A percentile compares a stretch with the other conserved stretches of the same genome.
Conservation (phyloP, 2,113 vertebrate species). For the Strix uralensis region DNA sequence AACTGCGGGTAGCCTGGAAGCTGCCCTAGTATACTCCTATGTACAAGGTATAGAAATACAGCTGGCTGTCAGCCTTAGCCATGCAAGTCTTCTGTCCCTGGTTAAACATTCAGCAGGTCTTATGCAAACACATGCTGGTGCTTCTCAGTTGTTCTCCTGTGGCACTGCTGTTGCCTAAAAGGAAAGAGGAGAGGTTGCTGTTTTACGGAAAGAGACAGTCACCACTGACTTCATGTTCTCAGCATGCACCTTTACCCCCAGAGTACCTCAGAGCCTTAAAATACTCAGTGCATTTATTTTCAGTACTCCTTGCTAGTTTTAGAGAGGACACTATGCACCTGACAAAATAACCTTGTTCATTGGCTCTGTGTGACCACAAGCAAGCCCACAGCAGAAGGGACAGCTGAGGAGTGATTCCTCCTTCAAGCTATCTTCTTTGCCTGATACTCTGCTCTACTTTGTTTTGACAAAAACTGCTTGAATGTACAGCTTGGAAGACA, state of each 20-base stretch:
- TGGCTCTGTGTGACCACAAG: neutral
- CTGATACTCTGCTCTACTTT: fast-evolving
- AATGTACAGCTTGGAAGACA: neutral
- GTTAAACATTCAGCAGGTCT: conserved; percentile 40
- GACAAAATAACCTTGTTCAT: neutral
- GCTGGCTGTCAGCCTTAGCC: neutral
- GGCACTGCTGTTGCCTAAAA: conserved; percentile 78
- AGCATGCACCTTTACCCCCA: neutral
- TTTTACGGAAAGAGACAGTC: neutral
- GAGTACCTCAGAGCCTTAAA: neutral
- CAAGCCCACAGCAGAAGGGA: neutral
- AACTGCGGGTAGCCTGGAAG: neutral
- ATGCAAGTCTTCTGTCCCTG: neutral
- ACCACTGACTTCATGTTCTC: neutral
- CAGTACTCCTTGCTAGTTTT: neutral
- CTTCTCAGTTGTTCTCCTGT: conserved; percentile 90
- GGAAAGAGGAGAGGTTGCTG: neutral
- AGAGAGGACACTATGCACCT: neutral
- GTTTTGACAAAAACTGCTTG: neutral
- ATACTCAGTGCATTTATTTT: neutral
- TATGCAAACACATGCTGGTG: neutral
- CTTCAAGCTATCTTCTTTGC: neutral
- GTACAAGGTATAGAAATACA: conserved; percentile 12
- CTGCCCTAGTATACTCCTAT: conserved; percentile 26
- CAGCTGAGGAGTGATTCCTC: neutral